Evolutionary conservation across 2,113 vertebrate species (phyloP).

Genomic region (Brachypodius melanocephalos): DNA sequence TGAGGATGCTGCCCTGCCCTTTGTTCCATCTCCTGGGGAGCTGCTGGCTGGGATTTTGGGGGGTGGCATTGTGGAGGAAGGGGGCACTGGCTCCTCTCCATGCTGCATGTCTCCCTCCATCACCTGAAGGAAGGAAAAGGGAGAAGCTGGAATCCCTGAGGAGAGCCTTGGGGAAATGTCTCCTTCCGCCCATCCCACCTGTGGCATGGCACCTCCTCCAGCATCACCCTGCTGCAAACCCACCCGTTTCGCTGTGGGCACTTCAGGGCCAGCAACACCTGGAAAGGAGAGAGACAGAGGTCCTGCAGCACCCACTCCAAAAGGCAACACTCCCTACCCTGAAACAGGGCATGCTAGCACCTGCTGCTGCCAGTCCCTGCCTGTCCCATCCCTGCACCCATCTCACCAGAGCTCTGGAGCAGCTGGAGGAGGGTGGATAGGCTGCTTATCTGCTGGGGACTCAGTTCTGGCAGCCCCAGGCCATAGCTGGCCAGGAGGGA

Average conservation of each 20-base stretch:
- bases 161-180: neutral
- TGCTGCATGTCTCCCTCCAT: constrained; percentile 68
- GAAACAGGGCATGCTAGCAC: neutral
- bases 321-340: neutral
- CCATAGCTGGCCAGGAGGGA: constrained; percentile 79
- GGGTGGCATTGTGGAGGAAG: neutral
- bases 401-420: constrained; percentile 73
- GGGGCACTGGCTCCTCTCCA: neutral
- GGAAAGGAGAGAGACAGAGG: neutral
- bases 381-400: neutral
- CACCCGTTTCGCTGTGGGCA: neutral
- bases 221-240: neutral
- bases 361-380: neutral
- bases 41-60: constrained; percentile 23
- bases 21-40: neutral
- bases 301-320: neutral
- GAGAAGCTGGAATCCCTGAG: neutral
- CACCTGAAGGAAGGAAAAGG: constrained; percentile 52
- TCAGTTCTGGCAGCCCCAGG: constrained; percentile 83
- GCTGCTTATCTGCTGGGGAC: constrained; percentile 84
- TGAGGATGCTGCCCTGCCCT: neutral
- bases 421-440: constrained; percentile 82
- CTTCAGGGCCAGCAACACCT: constrained; percentile 12
- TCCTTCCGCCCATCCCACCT: neutral
- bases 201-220: neutral